Evolutionary conservation across 2,113 vertebrate genomes (phyloP).

Genomic region (Hydrolagus affinis): DNA sequence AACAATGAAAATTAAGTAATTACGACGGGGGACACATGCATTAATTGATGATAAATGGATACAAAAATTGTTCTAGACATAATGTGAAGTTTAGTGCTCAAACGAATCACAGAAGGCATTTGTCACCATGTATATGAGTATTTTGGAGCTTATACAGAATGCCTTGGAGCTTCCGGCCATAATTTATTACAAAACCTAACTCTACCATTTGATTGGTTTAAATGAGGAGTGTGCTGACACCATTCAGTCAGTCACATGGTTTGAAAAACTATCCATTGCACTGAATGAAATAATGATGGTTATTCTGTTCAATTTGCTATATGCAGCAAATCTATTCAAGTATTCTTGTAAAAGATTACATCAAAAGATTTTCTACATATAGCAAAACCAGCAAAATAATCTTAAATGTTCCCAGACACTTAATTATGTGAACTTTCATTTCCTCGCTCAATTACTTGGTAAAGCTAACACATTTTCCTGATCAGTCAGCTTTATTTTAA

Average conservation of each 20-base stretch:
- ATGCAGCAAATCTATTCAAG: too few relatives aligned
- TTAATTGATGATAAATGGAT: constrained; percentile 28
- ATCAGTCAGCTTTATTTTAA: too few relatives aligned
- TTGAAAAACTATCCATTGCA: neutral
- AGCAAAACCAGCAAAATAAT: too few relatives aligned
- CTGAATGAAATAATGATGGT: neutral
- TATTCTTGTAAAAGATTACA: too few relatives aligned
- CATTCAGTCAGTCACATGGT: neutral
- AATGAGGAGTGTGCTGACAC: neutral
- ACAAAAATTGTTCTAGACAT: constrained; percentile 24
- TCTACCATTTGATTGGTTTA: neutral
- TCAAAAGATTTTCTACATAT: too few relatives aligned
- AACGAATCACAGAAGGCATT: constrained; percentile 28
- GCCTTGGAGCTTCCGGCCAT: constrained; percentile 18
- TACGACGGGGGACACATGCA: constrained; percentile 24
- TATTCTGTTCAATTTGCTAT: too few relatives aligned
- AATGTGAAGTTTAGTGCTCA: constrained; percentile 6
- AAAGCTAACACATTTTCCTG: too few relatives aligned
- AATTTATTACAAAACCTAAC: constrained; percentile 21
- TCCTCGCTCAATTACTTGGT: too few relatives aligned
- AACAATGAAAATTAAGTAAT: constrained; percentile 32
- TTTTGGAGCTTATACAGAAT: neutral
- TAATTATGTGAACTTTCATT: too few relatives aligned
- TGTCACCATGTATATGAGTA: constrained; percentile 26
- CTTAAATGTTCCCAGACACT: too few relatives aligned